These are phyloP conservation scores for Chrysochloris asiatica DNA, from an alignment of 2,113 vertebrate genomes.

Conservation along the genomic window DNA sequence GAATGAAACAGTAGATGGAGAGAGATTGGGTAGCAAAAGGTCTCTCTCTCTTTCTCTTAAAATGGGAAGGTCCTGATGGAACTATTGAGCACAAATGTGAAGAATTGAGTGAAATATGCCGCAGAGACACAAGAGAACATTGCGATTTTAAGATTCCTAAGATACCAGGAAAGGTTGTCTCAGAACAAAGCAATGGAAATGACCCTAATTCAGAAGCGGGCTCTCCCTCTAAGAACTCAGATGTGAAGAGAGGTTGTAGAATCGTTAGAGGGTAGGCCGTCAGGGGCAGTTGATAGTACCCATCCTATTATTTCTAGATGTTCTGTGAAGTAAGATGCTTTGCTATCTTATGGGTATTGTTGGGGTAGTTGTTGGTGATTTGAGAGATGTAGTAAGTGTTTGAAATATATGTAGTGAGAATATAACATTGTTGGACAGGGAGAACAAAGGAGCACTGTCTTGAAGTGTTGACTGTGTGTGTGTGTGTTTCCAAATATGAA, in stretches of 20 bases:
- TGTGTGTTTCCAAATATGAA: neutral
- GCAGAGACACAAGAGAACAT: neutral
- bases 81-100: accelerated
- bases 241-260: neutral
- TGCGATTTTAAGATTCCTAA: neutral
- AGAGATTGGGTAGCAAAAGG: accelerated
- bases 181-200: neutral
- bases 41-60: neutral
- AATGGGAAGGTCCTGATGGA: neutral
- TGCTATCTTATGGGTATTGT: neutral
- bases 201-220: neutral
- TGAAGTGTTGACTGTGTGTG: accelerated
- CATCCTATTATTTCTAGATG: neutral
- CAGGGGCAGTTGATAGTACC: neutral
- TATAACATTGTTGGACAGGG: neutral
- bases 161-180: neutral
- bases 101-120: neutral
- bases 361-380: neutral
- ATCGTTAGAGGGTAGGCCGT: no score
- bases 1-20: neutral
- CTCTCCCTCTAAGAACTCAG: no score
- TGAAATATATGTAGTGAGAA: neutral
- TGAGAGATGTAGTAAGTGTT: neutral
- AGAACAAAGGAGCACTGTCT: neutral
- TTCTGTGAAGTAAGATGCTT: neutral